Evolutionary conservation across 2,888 invertebrate genomes (phyloP), one percentile per base, ranked within the genome.

Genomic region (Tetranychus truncatus): DNA sequence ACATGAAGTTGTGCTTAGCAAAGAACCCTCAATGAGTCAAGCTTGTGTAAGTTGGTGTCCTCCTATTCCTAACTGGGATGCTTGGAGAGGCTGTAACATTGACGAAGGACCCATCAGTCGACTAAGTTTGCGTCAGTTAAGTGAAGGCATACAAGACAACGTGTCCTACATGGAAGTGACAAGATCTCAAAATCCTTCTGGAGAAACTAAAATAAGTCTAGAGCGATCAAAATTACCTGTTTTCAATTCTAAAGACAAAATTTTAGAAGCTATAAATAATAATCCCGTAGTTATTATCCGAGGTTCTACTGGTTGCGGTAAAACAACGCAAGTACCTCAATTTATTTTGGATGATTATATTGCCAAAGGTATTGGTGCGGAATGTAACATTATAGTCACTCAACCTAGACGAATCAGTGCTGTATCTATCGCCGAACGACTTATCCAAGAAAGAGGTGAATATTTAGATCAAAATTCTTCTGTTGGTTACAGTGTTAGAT

Each of bases 71-170:
- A 99, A 99, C 83, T 99, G 97, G 96, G 95, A 99, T 83, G 90
- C 95, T 0, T 99, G 97, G 97, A 89, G 89, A 20, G 91, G 89
- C 0, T 93, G 92, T 81, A 97, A 97, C 82, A 95, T 99, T 80
- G 94, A 97, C 80, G 96, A 97, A 82, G 95, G 95, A 6, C 85
- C 85, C 20, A 80, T 86, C 73, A 84, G 86, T 55, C 80, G 81
- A 66, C 85, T 85, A 76, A 78, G 80, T 78, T 69, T 20, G 15
- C 21, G 15, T 45, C 73, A 72, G n/a, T 73, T 67, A 4, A 75
- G 71, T 66, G 21, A 66, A 71, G 45, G 24, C 15, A 20, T 75
- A n/a, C 66, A 55, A n/a, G 55, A 74, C n/a, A n/a, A 74, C 55
- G 9, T 55, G 34, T 15, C 7, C 20, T 11, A 45, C 45, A 21